Base-by-base conservation (phyloP, 2,113 vertebrate genomes). In the Peromyscus californicus region DNA sequence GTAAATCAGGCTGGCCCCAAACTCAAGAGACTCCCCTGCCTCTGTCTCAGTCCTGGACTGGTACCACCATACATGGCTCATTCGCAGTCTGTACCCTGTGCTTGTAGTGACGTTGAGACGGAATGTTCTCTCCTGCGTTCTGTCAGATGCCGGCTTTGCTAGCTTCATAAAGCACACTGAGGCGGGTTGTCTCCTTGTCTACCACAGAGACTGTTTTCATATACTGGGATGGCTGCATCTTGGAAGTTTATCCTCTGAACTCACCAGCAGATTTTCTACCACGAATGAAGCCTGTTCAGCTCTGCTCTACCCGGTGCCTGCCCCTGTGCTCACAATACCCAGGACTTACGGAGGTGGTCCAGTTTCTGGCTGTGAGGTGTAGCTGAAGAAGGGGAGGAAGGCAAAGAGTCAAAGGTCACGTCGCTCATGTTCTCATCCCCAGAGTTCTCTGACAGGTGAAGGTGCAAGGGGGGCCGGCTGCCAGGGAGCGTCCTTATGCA, bases 361-460 rank as follows among this genome's bases (percentile, higher is more conserved):
- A 98, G 92, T 45, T 96, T 99, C 8, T 98, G 99, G 95, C 99
- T 98, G 85, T 99, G 98, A 26, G 99, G 98, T 0, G 99, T 99
- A 65, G 98, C 98, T 4, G 99, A 98, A 59, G 97, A 99, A 0
- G 99, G 99, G 0, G 99, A 99, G 97, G 99, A 99, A 45, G 99
- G 99, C 7, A 99, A 94, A 0, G 99, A 99, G 95, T 99, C 99
- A 11, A 99, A 99, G 0, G 98, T 98, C 79, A 98, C 57, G 3
- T 99, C 99, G 0, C 99, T 99, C 99, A 98, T 97, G 98, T 97
- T 99, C 33, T 99, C 99, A 31, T 99, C 99, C 17, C 98, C 99
- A 0, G 99, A 99, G 3, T 98, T 99, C 95, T 99, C 99, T 0
- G 99, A 99, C 2, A 99, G 98, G 57, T 99, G 99, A 89, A 97